These are phyloP conservation scores for Thumatha senex DNA, from an alignment of 2,888 invertebrate genomes.

Conservation along the genomic window DNA sequence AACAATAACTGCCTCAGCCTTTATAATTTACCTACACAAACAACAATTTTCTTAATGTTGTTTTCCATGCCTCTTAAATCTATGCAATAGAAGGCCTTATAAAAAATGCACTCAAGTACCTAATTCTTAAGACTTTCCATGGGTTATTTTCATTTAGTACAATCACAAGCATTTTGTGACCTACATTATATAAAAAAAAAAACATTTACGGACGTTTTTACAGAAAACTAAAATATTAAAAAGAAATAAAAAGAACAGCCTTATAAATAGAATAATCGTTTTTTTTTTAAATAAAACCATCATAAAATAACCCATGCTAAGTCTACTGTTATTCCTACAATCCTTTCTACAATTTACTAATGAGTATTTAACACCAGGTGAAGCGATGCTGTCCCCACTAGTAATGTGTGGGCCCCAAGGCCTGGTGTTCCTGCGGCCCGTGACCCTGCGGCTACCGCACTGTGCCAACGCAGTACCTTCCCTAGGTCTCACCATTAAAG, in stretches of 20 bases:
- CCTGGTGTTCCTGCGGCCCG: slow-evolving; percentile 93
- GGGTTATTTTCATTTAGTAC: not conserved
- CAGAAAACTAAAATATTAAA: too few species aligned
- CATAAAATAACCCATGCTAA: not conserved
- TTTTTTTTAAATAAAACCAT: too few species aligned
- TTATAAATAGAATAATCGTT: too few species aligned
- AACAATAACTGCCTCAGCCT: not conserved
- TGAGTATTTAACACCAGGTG: slow-evolving; percentile 84
- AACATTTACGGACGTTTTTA: too few species aligned
- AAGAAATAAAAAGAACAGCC: too few species aligned
- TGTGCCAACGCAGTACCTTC: slow-evolving; percentile 91
- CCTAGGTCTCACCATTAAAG: slow-evolving; percentile 89
- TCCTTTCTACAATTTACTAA: slow-evolving; percentile 16
- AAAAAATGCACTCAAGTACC: not conserved
- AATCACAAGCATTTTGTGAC: too few species aligned
- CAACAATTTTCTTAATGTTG: not conserved
- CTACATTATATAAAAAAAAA: too few species aligned
- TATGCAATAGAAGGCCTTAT: not conserved
- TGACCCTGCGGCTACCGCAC: slow-evolving; percentile 95
- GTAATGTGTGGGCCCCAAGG: slow-evolving; percentile 99
- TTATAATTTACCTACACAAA: not conserved
- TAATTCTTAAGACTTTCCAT: not conserved
- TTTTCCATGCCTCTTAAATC: not conserved
- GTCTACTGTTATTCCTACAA: not conserved
- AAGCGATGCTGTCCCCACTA: slow-evolving; percentile 96